These are phyloP conservation scores for Elysia chlorotica DNA, from an alignment of 1,140 invertebrate species.

Conservation along the genomic window DNA sequence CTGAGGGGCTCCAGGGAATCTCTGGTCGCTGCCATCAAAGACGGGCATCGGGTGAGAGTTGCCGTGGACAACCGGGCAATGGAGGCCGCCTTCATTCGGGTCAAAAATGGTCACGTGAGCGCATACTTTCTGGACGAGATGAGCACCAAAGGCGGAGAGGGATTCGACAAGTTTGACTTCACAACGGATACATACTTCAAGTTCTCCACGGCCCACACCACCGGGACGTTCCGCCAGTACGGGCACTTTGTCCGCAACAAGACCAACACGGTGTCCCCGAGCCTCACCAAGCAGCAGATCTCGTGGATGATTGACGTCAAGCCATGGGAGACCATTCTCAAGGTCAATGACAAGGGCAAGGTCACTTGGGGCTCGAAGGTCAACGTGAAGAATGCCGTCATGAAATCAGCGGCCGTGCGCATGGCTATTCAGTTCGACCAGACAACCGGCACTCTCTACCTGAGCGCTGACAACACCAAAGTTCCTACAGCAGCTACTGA, in stretches of 20 bases:
- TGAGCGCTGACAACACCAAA: slow-evolving; percentile 27
- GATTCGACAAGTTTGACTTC: slow-evolving; percentile 30
- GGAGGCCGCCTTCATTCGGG: slow-evolving; percentile 27
- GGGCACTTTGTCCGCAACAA: slow-evolving; percentile 30
- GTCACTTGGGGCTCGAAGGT: slow-evolving; percentile 26
- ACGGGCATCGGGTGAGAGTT: slow-evolving; percentile 28
- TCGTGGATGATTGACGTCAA: slow-evolving; percentile 29
- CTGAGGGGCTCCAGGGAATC: slow-evolving; percentile 21
- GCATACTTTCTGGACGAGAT: slow-evolving; percentile 30
- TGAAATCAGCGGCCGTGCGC: slow-evolving; percentile 26
- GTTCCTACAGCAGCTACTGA: slow-evolving; percentile 8
- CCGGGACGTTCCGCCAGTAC: slow-evolving; percentile 29
- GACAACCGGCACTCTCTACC: slow-evolving; percentile 22
- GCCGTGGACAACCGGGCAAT: slow-evolving; percentile 26
- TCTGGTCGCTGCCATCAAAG: slow-evolving; percentile 23
- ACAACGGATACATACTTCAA: slow-evolving; percentile 27
- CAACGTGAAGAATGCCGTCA: slow-evolving; percentile 29
- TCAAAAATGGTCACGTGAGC: slow-evolving; percentile 25
- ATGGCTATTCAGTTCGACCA: slow-evolving; percentile 25
- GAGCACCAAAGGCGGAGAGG: slow-evolving; percentile 27
- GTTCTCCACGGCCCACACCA: slow-evolving; percentile 27
- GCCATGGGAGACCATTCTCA: slow-evolving; percentile 32
- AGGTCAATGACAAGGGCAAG: slow-evolving; percentile 26
- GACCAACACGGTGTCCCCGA: slow-evolving; percentile 19
- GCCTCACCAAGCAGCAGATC: slow-evolving; percentile 29